Base-by-base conservation (phyloP, 2,888 invertebrate species). In the Euclidia mi region DNA sequence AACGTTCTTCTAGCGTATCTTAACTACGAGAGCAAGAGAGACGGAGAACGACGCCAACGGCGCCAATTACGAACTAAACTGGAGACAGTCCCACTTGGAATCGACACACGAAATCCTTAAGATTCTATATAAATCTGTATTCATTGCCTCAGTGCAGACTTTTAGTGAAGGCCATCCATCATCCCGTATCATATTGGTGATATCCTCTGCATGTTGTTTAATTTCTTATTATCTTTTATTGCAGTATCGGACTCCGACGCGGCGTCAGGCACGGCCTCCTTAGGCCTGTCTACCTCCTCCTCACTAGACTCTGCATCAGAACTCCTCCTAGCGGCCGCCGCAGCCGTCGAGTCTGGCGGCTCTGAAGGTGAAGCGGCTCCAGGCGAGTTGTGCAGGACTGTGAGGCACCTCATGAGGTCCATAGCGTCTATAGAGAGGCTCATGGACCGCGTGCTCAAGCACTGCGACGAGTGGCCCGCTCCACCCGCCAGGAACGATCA, bases 341-440 rank as follows among this genome's bases (percentile, higher is more conserved):
- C 87, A 2, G 84, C 88, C 10, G 86, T 85, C 32, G 80, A 87
- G 60, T 75, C 88, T 1, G 72, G 79, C 2, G 69, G 82, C 15
- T 49, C 78, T 0, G 84, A 79, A 41, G 75, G 70, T 11, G 83
- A 78, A 3, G 75, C 76, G 0, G 78, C 79, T 2, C 82, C 85
- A 0, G 78, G 78, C 3, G 80, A 82, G 43, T 83, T 92, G 49
- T 88, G 91, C 76, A 79, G 87, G 18, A 88, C 92, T 0, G 91
- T 92, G 20, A 53, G 90, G 0, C 89, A 89, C 34, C 87, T 93
- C 14, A 91, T 93, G 91, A 68, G 88, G 12, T 92, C 91, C 43
- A 92, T 93, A 44, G 91, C 93, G 0, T 86, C 90, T n/a, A 91
- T 93, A 2, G 94, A 94, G 79, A 55, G 91, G 25, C 84, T 93